These are phyloP conservation scores for Campoletis raptor DNA, from an alignment of 2,888 invertebrate species.

Conservation along the genomic window DNA sequence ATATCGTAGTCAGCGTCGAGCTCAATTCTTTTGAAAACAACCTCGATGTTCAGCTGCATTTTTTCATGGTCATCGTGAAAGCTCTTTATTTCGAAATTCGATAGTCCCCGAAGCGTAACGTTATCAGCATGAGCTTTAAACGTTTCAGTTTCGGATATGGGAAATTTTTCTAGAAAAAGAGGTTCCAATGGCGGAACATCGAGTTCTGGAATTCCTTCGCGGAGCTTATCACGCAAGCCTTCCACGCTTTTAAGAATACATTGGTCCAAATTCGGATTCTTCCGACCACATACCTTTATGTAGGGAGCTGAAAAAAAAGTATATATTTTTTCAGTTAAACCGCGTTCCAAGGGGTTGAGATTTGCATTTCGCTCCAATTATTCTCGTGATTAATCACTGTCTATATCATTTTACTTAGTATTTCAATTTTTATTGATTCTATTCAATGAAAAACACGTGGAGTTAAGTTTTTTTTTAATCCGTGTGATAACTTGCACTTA, in stretches of 20 bases:
- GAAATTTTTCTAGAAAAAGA: slow-evolving; percentile 73
- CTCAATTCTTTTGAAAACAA: slow-evolving; percentile 68
- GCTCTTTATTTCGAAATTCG: slow-evolving; percentile 65
- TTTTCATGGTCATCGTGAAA: slow-evolving; percentile 74
- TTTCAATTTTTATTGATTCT: no score
- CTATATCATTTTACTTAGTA: no score
- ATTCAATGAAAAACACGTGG: background rate
- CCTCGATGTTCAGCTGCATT: slow-evolving; percentile 62
- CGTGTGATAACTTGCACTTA: background rate
- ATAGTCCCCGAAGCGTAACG: slow-evolving; percentile 75
- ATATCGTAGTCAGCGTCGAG: slow-evolving; percentile 78
- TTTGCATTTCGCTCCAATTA: no score
- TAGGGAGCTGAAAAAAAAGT: slow-evolving; percentile 76
- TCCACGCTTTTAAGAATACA: slow-evolving; percentile 77
- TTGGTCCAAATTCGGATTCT: slow-evolving; percentile 76
- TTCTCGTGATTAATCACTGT: no score
- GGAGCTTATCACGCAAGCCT: slow-evolving; percentile 69
- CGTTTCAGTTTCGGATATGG: slow-evolving; percentile 73
- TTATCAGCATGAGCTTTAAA: slow-evolving; percentile 76
- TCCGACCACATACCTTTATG: slow-evolving; percentile 78
- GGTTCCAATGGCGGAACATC: slow-evolving; percentile 79
- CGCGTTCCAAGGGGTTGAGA: background rate
- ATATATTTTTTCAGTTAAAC: background rate
- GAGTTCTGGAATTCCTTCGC: slow-evolving; percentile 80
- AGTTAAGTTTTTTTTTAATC: background rate